Percentiles rank a stretch among this genome's conserved stretches.
Evolutionary conservation across 2,888 invertebrate genomes (phyloP).

Genomic region (Lasioglossum morio): DNA sequence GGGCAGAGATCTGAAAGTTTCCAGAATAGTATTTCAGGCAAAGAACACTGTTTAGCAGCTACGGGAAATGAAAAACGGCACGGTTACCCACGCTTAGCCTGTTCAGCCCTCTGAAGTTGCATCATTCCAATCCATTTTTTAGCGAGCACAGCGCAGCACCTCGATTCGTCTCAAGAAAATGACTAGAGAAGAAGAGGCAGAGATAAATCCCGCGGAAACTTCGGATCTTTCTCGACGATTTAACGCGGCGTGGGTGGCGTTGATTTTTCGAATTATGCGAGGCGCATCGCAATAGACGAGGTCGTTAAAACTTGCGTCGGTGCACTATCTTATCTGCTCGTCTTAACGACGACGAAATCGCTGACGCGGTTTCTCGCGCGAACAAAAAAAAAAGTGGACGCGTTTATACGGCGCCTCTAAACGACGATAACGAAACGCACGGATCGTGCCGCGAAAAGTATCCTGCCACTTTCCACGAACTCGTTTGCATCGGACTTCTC

Average conservation of each 20-base stretch:
- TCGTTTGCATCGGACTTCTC: slow-evolving; percentile 59
- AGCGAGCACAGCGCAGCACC: not conserved
- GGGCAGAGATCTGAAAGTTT: not conserved
- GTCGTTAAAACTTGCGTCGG: slow-evolving; percentile 45
- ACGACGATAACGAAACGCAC: not conserved
- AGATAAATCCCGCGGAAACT: not conserved
- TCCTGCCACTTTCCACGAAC: slow-evolving; percentile 72
- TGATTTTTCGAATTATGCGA: slow-evolving; percentile 28
- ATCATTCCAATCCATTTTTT: not conserved
- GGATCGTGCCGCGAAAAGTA: slow-evolving; percentile 69
- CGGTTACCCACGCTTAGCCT: not conserved
- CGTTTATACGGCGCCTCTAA: not conserved
- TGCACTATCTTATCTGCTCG: slow-evolving; percentile 26
- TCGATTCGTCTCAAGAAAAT: not conserved
- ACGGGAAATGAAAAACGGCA: too few relatives aligned
- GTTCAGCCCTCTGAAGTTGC: not conserved
- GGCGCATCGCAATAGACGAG: slow-evolving; percentile 5
- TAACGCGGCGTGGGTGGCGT: slow-evolving; percentile 5
- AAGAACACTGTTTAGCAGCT: too few relatives aligned
- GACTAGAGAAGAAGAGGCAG: not conserved
- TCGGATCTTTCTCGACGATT: slow-evolving; percentile 12
- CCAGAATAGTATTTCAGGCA: not conserved
- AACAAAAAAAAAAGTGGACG: not conserved
- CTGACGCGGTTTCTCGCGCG: slow-evolving; percentile 38
- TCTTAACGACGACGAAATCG: slow-evolving; percentile 52